These are phyloP conservation scores for Apaloderma vittatum DNA, from an alignment of 2,113 vertebrate species.

Conservation along the genomic window DNA sequence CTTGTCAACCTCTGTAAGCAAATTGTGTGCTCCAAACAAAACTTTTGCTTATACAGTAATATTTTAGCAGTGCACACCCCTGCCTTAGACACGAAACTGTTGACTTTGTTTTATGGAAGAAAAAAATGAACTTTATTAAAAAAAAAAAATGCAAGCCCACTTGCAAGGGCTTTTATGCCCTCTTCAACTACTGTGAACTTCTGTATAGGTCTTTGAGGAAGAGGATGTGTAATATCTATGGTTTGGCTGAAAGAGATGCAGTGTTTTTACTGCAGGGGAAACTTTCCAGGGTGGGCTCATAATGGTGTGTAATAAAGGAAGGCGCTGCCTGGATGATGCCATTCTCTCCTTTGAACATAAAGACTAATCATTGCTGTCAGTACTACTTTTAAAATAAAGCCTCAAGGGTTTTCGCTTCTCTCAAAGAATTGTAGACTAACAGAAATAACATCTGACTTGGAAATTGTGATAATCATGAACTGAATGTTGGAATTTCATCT, in stretches of 20 bases:
- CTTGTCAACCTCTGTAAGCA: background rate
- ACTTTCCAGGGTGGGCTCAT: background rate
- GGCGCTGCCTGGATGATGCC: background rate
- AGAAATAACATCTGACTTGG: background rate
- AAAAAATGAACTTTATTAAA: background rate
- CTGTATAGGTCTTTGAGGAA: background rate
- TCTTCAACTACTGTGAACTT: background rate
- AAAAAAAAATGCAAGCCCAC: background rate
- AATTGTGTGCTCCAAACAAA: background rate
- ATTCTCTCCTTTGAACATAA: background rate
- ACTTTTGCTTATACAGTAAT: background rate
- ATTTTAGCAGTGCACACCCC: background rate
- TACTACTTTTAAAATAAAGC: background rate
- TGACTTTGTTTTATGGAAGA: background rate
- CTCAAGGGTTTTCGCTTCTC: background rate
- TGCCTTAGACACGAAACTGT: background rate
- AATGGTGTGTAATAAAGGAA: background rate
- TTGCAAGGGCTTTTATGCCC: background rate
- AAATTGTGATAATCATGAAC: background rate
- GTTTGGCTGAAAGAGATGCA: background rate
- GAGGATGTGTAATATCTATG: background rate
- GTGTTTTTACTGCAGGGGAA: background rate
- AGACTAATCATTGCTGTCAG: background rate
- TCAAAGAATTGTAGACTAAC: background rate
- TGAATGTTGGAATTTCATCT: background rate